A percentile compares a stretch with the other conserved stretches of the same genome.
Conservation (phyloP, 2,113 vertebrate genomes). For the Podarcis muralis region DNA sequence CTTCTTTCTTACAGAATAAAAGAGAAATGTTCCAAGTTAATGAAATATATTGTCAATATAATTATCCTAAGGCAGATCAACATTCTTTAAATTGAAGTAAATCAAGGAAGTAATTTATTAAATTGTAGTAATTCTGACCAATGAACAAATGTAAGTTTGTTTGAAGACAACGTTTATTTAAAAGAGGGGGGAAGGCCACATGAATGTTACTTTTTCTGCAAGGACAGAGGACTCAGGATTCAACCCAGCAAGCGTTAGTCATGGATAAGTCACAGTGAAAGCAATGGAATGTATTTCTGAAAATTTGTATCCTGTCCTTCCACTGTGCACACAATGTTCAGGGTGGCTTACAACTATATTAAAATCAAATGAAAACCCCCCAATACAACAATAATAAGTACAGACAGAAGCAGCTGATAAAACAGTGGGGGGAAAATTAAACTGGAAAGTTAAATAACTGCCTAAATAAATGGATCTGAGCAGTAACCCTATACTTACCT, state of each 20-base stretch:
- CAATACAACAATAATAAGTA: neutral
- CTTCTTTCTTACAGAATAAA: constrained; percentile 18
- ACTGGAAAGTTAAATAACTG: neutral
- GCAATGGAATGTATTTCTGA: neutral
- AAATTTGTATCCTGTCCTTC: neutral
- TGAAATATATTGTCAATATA: constrained; percentile 17
- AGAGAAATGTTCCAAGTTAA: constrained; percentile 25
- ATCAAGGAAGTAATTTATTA: neutral
- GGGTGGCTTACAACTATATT: neutral
- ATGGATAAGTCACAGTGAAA: neutral
- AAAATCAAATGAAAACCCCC: neutral
- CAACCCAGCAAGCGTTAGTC: neutral
- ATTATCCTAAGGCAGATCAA: neutral
- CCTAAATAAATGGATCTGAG: neutral
- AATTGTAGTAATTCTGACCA: constrained; percentile 6
- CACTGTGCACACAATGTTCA: neutral
- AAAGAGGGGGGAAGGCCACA: constrained; percentile 21
- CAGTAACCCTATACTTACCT: neutral
- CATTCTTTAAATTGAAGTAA: neutral
- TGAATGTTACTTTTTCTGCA: constrained; percentile 33
- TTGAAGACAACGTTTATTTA: constrained; percentile 33
- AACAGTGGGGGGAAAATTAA: too few species aligned
- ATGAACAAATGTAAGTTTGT: constrained; percentile 3
- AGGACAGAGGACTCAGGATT: neutral
- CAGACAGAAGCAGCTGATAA: neutral